These are phyloP conservation scores for Andinoacara biseriatus DNA, from an alignment of 2,113 vertebrate species.

Conservation along the genomic window DNA sequence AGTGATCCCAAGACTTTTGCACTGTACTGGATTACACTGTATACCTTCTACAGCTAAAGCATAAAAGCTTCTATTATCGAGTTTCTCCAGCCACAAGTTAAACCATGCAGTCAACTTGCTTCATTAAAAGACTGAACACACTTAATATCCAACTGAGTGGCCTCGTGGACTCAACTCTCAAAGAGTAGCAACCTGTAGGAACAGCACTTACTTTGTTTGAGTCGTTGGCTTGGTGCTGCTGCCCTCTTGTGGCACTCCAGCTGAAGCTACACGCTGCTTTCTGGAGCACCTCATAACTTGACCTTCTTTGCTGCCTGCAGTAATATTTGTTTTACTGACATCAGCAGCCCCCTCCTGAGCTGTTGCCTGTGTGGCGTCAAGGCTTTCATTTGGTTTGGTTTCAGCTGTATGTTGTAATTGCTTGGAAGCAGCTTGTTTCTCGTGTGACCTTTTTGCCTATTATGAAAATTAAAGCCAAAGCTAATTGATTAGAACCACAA, in stretches of 20 bases:
- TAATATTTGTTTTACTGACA: slow-evolving; percentile 6
- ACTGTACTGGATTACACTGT: neutral
- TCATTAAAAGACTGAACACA: neutral
- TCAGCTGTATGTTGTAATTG: slow-evolving; percentile 17
- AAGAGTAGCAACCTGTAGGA: neutral
- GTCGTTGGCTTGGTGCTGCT: slow-evolving; percentile 45
- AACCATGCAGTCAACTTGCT: neutral
- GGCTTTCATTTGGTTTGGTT: slow-evolving; percentile 19
- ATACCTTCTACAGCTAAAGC: neutral
- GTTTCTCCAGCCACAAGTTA: neutral
- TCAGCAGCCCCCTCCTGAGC: slow-evolving; percentile 8
- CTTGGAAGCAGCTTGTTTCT: slow-evolving; percentile 38
- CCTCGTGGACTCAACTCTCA: neutral
- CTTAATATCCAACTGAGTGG: neutral
- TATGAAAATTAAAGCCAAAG: slow-evolving; percentile 4
- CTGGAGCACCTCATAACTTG: neutral
- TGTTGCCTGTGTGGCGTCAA: slow-evolving; percentile 53
- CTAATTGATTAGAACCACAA: neutral
- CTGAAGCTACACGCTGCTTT: slow-evolving; percentile 20
- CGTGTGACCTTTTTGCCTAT: slow-evolving; percentile 64
- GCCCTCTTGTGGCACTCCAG: slow-evolving; percentile 64
- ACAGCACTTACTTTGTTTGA: slow-evolving; percentile 27
- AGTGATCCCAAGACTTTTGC: neutral
- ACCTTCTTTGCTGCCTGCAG: slow-evolving; percentile 14
- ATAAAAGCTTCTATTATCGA: neutral